Percentiles rank a stretch among this genome's conserved stretches.
Evolutionary conservation across 2,888 invertebrate genomes (phyloP).

Genomic region (Stegana nigrithorax): DNA sequence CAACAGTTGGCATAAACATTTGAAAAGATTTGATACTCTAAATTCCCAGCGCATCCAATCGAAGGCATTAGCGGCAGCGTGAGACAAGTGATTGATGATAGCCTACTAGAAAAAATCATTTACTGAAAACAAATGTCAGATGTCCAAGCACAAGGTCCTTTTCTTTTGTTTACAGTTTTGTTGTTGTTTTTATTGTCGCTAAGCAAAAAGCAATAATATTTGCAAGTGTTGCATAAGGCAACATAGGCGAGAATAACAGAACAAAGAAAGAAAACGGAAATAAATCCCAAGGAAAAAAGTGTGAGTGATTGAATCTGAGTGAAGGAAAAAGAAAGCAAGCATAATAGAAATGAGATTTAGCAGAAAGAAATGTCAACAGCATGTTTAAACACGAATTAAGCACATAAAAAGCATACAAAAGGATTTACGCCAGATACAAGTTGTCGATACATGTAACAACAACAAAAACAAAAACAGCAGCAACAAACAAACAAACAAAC

Average conservation of each 20-base stretch:
- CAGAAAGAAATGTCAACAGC: conserved; percentile 46
- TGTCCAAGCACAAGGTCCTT: neutral
- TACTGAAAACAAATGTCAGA: conserved; percentile 8
- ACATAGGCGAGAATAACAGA: neutral
- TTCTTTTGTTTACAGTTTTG: neutral
- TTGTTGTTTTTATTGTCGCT: neutral
- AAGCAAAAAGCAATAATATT: conserved; percentile 9
- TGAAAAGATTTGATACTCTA: too few species aligned
- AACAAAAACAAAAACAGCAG: conserved; percentile 43
- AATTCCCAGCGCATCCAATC: too few species aligned
- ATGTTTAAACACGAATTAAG: conserved; percentile 61
- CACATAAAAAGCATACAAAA: conserved; percentile 54
- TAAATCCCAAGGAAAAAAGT: conserved; percentile 3
- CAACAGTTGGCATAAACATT: too few species aligned
- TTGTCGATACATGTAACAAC: conserved; percentile 47
- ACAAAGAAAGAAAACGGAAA: neutral
- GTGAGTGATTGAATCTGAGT: too few species aligned
- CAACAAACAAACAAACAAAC: too few species aligned
- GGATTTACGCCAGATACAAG: conserved; percentile 47
- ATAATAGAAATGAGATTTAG: conserved; percentile 6
- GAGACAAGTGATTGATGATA: neutral
- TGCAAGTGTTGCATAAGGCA: neutral
- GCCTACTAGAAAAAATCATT: conserved; percentile 1
- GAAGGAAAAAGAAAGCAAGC: conserved; percentile 11
- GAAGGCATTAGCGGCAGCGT: too few species aligned